Conservation (phyloP, 2,797 vertebrate species). For the Synanceia verrucosa region DNA sequence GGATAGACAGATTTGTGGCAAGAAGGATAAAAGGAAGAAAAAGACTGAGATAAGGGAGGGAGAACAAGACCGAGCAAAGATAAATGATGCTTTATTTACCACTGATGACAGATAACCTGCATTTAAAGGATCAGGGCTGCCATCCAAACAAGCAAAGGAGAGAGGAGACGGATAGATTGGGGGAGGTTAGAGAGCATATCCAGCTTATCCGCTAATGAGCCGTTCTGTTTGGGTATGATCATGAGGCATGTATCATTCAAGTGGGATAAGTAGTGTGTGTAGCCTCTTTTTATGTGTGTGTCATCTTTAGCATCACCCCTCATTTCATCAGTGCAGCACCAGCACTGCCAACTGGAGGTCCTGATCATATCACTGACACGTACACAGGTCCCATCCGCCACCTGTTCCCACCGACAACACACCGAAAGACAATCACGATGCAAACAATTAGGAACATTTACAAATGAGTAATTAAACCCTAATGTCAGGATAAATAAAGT, state of each 20-base stretch:
- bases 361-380: constrained; percentile 28
- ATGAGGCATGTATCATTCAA: constrained; percentile 71
- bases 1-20: constrained; percentile 33
- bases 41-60: constrained; percentile 47
- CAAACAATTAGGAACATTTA: constrained; percentile 77
- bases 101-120: constrained; percentile 77
- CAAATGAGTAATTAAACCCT: constrained; percentile 82
- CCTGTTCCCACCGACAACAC: constrained; percentile 61
- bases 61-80: constrained; percentile 43
- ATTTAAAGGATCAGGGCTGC: constrained; percentile 73
- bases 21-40: constrained; percentile 38
- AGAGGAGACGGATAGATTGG: constrained; percentile 52
- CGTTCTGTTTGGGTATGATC: constrained; percentile 70
- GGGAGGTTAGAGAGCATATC: constrained; percentile 68
- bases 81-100: constrained; percentile 76
- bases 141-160: constrained; percentile 57
- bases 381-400: constrained; percentile 59
- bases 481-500: constrained; percentile 78
- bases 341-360: constrained; percentile 56
- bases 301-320: constrained; percentile 25
- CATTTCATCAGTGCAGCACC: constrained; percentile 34
- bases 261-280: constrained; percentile 59
- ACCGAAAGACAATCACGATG: constrained; percentile 67
- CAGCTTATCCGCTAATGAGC: constrained; percentile 75
- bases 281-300: constrained; percentile 19